These are phyloP conservation scores for Chelidonichthys spinosus DNA, from an alignment of 2,797 vertebrate genomes.

Conservation along the genomic window DNA sequence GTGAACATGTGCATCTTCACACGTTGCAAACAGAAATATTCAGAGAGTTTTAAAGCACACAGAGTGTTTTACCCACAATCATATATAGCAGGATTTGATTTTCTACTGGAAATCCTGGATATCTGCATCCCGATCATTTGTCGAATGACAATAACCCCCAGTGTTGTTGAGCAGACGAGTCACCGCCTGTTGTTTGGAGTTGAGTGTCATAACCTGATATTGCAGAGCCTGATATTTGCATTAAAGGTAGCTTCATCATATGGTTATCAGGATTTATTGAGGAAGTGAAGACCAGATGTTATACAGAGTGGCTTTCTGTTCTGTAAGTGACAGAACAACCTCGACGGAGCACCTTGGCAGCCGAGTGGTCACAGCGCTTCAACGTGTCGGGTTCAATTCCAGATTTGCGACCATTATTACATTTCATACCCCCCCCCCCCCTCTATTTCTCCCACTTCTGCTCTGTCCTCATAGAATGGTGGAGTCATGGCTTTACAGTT, in stretches of 20 bases:
- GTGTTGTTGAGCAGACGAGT: conserved; percentile 1
- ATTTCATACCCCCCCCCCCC: not conserved
- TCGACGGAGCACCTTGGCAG: not conserved
- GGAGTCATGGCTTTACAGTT: not conserved
- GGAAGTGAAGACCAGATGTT: conserved; percentile 39
- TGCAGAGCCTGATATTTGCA: conserved; percentile 53
- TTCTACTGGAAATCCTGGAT: not conserved
- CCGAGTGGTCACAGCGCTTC: not conserved
- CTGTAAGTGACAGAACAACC: not conserved
- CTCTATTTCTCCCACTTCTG: not conserved
- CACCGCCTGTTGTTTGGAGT: not conserved
- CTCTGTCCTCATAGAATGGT: not conserved
- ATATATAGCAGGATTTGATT: not conserved
- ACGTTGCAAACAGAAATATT: not conserved
- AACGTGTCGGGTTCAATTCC: not conserved
- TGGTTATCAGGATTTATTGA: conserved; percentile 50
- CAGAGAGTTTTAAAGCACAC: not conserved
- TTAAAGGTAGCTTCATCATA: conserved; percentile 22
- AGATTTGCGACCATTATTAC: not conserved
- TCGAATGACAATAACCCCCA: not conserved
- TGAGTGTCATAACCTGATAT: conserved; percentile 6
- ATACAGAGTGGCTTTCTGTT: conserved; percentile 1
- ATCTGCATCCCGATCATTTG: not conserved
- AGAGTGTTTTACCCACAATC: not conserved
- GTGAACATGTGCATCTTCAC: not conserved